Conservation (phyloP, 2,888 invertebrate species). For the Apamea monoglypha region DNA sequence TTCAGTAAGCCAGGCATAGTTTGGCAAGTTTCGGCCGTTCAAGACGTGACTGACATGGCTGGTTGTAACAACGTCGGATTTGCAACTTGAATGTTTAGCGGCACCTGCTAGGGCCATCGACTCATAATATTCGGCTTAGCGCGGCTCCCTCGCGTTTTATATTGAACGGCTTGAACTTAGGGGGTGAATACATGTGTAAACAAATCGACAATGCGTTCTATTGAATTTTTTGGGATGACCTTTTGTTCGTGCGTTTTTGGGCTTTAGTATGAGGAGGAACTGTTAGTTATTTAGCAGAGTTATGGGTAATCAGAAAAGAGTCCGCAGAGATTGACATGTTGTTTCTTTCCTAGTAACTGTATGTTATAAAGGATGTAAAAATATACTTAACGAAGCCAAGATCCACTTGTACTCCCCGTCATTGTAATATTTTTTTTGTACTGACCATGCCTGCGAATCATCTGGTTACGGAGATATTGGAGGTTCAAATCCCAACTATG, state of each 20-base stretch:
- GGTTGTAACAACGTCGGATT: constrained; percentile 62
- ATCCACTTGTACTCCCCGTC: too few relatives aligned
- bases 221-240: constrained; percentile 63
- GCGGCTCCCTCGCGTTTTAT: constrained; percentile 73
- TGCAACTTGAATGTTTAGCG: constrained; percentile 86
- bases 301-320: neutral
- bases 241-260: constrained; percentile 41
- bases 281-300: neutral
- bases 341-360: neutral
- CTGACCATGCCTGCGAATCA: too few relatives aligned
- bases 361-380: too few relatives aligned
- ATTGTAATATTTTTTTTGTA: too few relatives aligned
- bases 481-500: too few relatives aligned
- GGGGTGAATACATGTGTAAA: constrained; percentile 73
- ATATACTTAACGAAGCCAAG: too few relatives aligned
- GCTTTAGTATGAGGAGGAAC: neutral
- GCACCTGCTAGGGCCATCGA: constrained; percentile 87
- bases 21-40: constrained; percentile 65
- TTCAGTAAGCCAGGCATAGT: constrained; percentile 59
- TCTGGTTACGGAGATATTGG: too few relatives aligned
- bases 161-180: constrained; percentile 70
- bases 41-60: constrained; percentile 78
- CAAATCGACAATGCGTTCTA: constrained; percentile 67
- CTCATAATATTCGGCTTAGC: constrained; percentile 91
- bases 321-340: neutral